phyloP scores from a whole-genome alignment of 2,888 invertebrate species.

The Synanthedon vespiformis region DNA sequence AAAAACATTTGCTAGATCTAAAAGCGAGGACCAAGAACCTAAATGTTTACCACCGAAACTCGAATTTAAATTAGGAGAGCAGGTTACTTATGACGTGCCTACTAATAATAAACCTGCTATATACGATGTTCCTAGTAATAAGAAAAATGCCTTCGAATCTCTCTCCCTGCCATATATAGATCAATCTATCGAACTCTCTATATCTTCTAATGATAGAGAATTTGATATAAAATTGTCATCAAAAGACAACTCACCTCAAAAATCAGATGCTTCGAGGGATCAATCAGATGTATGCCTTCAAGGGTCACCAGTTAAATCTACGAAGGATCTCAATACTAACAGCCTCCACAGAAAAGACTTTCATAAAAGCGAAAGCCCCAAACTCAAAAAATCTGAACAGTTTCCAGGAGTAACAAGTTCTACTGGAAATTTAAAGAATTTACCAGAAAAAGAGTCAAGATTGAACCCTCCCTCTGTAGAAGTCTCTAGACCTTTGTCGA shows the following conservation, averaged over 20 bases:
- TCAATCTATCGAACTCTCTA: conserved; percentile 61
- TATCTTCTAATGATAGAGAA: conserved; percentile 62
- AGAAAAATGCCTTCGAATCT: conserved; percentile 58
- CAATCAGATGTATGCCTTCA: conserved; percentile 21
- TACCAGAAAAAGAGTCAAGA: conserved; percentile 55
- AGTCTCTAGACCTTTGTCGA: conserved; percentile 77
- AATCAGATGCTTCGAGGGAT: conserved; percentile 24
- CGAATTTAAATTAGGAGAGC: conserved; percentile 43
- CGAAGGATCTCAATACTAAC: conserved; percentile 36
- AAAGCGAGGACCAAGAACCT: conserved; percentile 27
- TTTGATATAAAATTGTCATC: conserved; percentile 57
- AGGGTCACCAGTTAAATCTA: conserved; percentile 37
- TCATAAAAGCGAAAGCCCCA: conserved; percentile 31
- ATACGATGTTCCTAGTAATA: conserved; percentile 53
- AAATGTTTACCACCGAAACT: conserved; percentile 29
- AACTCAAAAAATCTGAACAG: conserved; percentile 40
- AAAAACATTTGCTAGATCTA: conserved; percentile 27
- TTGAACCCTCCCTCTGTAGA: conserved; percentile 66
- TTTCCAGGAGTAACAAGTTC: conserved; percentile 54
- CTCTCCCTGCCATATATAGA: conserved; percentile 59
- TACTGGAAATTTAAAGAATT: conserved; percentile 54
- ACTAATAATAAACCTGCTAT: conserved; percentile 57
- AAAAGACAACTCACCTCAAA: conserved; percentile 49
- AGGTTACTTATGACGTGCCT: conserved; percentile 56
- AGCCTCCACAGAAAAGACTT: conserved; percentile 57